Percentiles rank a stretch among this genome's conserved stretches.
Evolutionary conservation across 2,113 vertebrate species (phyloP).

Genomic region (Pangasianodon gigas): DNA sequence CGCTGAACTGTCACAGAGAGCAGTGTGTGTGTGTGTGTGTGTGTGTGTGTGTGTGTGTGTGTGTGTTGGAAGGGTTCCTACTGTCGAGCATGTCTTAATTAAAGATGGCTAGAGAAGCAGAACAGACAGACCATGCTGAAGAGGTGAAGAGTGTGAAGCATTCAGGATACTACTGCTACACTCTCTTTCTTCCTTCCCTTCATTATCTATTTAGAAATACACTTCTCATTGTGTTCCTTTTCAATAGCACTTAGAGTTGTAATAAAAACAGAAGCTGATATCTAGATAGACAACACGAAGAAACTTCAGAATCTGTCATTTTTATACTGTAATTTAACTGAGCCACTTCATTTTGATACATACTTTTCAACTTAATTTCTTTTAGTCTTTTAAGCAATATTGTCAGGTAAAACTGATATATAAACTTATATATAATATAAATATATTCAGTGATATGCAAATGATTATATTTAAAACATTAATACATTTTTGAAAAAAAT

Average conservation of each 20-base stretch:
- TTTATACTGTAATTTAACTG: neutral
- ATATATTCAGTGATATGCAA: neutral
- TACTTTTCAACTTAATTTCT: neutral
- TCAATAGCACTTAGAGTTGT: neutral
- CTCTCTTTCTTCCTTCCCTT: constrained; percentile 54
- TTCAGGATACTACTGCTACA: neutral
- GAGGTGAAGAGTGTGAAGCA: constrained; percentile 22
- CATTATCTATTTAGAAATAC: constrained; percentile 35
- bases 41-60: constrained; percentile 60
- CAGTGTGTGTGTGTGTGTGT: constrained; percentile 58
- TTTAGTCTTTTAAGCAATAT: neutral
- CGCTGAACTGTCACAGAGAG: constrained; percentile 77
- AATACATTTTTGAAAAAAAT: neutral
- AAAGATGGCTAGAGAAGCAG: constrained; percentile 69
- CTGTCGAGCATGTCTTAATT: constrained; percentile 87
- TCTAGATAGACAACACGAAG: neutral
- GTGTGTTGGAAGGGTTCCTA: constrained; percentile 52
- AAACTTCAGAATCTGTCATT: neutral
- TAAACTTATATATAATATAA: neutral
- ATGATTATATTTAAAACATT: neutral
- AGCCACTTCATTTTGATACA: neutral
- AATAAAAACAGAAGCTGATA: neutral
- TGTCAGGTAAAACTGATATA: neutral
- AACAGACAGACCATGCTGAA: constrained; percentile 31
- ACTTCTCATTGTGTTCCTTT: neutral